Evolutionary conservation across 1,140 invertebrate genomes (phyloP), one percentile per base, ranked within the genome.

Genomic region (Caerostris darwini): DNA sequence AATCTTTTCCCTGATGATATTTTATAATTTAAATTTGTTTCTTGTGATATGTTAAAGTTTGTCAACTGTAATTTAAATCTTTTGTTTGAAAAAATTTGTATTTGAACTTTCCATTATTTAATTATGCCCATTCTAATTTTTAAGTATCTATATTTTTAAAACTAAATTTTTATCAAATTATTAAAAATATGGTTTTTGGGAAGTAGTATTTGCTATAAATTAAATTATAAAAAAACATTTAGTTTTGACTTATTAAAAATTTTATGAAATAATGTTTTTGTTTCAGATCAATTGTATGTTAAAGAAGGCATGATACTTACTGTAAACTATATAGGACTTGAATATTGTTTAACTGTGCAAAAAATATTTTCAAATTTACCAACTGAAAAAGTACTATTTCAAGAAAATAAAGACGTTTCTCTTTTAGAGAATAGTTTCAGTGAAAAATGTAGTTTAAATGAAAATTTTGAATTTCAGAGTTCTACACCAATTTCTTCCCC

Each of bases 401-500:
- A 12, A 7, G 10, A 53, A 61, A n/a, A 64, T 50, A 50, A 88
- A 61, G 34, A 5, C 2, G 14, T 81, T 53, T 85, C 56, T 19
- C n/a, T 50, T 7, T 88, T 88, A 61, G 86, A 88, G 14, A 59
- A 88, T 12, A 88, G 86, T 59, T 88, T 88, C 17, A 53, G 5
- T 19, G 19, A 59, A 64, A 88, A 88, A 64, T 67, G 86, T 67
- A 88, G 34, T 53, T 64, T 88, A 19, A 87, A 59, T 61, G 7
- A 14, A 50, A 50, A 58, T 53, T 59, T 59, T 4, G 8, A 7
- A 88, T 88, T 88, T 12, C 86, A 64, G 19, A 61, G 86, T 50
- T 88, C 86, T 34, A 88, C 86, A 34, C 86, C 86, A 14, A 14
- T 88, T 88, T 88, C 86, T 53, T 88, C 86, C 34, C 86, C 86